phyloP scores from a whole-genome alignment of 64 coral and sea anemone genomes.

The Porites lutea region DNA sequence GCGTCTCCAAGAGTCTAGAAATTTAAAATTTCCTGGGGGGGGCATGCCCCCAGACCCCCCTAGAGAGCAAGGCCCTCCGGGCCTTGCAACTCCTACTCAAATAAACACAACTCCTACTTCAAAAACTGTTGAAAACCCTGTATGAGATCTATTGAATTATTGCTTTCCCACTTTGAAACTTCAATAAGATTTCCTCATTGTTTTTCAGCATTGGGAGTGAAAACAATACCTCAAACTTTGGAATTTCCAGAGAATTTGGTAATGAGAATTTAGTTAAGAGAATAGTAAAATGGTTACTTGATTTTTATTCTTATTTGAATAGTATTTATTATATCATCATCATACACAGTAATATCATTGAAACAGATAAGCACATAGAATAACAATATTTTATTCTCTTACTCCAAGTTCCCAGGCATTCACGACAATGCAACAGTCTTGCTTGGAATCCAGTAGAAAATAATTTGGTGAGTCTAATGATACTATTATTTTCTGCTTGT shows the following conservation, averaged over 20 bases:
- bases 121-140: too few species aligned
- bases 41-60: too few species aligned
- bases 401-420: conserved; percentile 89
- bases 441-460: conserved; percentile 69
- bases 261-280: conserved; percentile 10
- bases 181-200: not conserved
- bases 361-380: too few species aligned
- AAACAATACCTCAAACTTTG: conserved; percentile 72
- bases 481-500: not conserved
- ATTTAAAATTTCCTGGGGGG: too few species aligned
- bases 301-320: too few species aligned
- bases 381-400: not conserved
- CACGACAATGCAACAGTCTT: conserved; percentile 72
- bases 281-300: too few species aligned
- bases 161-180: not conserved
- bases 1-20: too few species aligned
- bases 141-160: too few species aligned
- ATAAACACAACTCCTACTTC: too few species aligned
- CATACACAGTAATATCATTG: not conserved
- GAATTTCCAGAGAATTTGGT: conserved; percentile 95
- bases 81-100: too few species aligned
- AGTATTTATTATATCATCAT: not conserved
- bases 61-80: too few species aligned
- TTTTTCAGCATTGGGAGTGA: conserved; percentile 82
- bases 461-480: conserved; percentile 38